phyloP scores from a whole-genome alignment of 2,113 vertebrate genomes.

The Vombatus ursinus region DNA sequence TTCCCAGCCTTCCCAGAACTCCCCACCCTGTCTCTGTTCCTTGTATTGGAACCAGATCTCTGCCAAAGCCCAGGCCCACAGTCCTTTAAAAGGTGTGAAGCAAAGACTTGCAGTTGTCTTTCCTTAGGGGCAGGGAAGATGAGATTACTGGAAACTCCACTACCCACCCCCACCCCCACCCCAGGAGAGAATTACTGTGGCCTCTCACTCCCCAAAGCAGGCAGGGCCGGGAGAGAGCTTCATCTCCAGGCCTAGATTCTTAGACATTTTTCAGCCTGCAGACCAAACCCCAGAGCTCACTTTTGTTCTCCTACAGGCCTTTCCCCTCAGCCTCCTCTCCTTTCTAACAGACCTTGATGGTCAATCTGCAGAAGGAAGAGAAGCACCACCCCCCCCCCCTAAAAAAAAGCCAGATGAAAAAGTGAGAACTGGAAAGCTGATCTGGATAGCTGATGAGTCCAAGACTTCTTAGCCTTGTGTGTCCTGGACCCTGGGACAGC shows the following conservation, averaged over 20 bases:
- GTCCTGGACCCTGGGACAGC: background rate
- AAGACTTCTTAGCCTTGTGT: background rate
- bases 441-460: background rate
- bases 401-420: background rate
- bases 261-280: background rate
- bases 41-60: background rate
- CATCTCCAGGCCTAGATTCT: background rate
- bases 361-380: background rate
- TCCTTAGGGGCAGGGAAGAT: background rate
- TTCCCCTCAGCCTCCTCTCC: background rate
- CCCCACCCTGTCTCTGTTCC: background rate
- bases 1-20: background rate
- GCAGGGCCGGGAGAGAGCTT: background rate
- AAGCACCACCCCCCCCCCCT: background rate
- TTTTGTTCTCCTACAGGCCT: background rate
- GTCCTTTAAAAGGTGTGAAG: background rate
- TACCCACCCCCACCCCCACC: no score
- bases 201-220: background rate
- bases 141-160: background rate
- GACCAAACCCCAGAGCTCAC: background rate
- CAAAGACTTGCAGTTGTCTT: background rate
- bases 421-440: background rate
- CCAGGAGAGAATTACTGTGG: background rate
- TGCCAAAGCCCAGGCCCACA: background rate
- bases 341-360: background rate